Evolutionary conservation across 2,113 vertebrate species (phyloP).

Genomic region (Phoxinus phoxinus): DNA sequence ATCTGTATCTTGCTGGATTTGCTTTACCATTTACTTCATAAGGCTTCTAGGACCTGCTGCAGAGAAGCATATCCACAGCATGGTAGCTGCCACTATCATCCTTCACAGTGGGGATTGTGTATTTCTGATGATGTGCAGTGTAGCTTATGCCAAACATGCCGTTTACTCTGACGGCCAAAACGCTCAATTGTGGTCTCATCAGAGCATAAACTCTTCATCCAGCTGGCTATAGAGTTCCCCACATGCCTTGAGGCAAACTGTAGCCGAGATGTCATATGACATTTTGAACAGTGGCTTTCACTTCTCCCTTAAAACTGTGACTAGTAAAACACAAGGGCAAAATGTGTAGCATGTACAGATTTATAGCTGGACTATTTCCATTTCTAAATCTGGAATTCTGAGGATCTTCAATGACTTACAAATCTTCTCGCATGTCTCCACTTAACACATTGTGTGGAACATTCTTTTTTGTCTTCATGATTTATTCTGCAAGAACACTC

Average conservation of each 20-base stretch:
- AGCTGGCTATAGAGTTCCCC: constrained; percentile 27
- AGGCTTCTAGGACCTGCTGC: neutral
- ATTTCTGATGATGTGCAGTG: constrained; percentile 21
- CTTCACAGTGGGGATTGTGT: constrained; percentile 21
- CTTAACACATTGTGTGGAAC: no score
- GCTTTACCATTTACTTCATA: neutral
- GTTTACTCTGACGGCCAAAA: constrained; percentile 16
- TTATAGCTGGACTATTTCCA: no score
- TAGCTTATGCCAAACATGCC: constrained; percentile 21
- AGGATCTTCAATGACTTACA: no score
- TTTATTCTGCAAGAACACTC: no score
- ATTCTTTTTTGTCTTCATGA: no score
- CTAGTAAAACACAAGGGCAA: neutral
- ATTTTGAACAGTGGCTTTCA: constrained; percentile 64
- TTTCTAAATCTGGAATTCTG: no score
- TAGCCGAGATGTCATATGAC: constrained; percentile 59
- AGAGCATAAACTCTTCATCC: constrained; percentile 21
- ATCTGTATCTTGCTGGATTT: constrained; percentile 17
- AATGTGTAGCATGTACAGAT: neutral
- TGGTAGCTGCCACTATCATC: neutral
- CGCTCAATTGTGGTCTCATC: constrained; percentile 4
- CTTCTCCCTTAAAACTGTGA: neutral
- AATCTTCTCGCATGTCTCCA: no score
- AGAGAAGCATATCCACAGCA: neutral
- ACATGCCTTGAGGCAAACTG: constrained; percentile 24